Conservation (phyloP, 2,888 invertebrate species). For the Spisula subtruncata region DNA sequence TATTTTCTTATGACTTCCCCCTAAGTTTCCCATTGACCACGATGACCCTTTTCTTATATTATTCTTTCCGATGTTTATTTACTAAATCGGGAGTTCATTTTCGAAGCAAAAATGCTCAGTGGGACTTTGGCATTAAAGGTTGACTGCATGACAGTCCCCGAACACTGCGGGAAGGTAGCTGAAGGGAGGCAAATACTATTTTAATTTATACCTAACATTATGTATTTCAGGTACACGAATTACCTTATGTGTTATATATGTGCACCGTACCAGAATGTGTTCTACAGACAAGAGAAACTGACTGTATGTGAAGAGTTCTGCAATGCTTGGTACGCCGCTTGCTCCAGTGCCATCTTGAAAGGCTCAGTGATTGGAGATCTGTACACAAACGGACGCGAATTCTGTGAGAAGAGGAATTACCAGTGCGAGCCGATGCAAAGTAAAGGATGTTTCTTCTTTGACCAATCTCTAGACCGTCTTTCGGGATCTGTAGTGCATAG, state of each 20-base stretch:
- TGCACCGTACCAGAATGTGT: slow-evolving; percentile 86
- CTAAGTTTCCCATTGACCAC: no score
- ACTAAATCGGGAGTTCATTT: no score
- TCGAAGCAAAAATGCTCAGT: no score
- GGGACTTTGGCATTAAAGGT: no score
- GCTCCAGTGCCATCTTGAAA: slow-evolving; percentile 86
- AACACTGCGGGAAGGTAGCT: no score
- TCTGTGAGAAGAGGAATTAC: slow-evolving; percentile 86
- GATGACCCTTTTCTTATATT: no score
- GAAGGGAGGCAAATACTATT: no score
- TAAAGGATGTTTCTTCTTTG: slow-evolving; percentile 82
- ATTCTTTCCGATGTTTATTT: no score
- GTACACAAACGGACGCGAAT: slow-evolving; percentile 85
- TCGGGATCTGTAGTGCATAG: background rate
- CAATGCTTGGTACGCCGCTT: slow-evolving; percentile 86
- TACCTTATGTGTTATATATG: slow-evolving; percentile 88
- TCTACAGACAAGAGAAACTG: slow-evolving; percentile 86
- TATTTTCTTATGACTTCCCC: no score
- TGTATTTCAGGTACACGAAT: slow-evolving; percentile 85
- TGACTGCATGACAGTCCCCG: no score
- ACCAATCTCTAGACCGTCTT: slow-evolving; percentile 7
- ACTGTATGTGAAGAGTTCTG: slow-evolving; percentile 87
- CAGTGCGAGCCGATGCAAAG: slow-evolving; percentile 79
- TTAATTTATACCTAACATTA: no score
- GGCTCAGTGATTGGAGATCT: slow-evolving; percentile 86